phyloP scores from a whole-genome alignment of 2,888 invertebrate species.

The Embidobia sp. region DNA sequence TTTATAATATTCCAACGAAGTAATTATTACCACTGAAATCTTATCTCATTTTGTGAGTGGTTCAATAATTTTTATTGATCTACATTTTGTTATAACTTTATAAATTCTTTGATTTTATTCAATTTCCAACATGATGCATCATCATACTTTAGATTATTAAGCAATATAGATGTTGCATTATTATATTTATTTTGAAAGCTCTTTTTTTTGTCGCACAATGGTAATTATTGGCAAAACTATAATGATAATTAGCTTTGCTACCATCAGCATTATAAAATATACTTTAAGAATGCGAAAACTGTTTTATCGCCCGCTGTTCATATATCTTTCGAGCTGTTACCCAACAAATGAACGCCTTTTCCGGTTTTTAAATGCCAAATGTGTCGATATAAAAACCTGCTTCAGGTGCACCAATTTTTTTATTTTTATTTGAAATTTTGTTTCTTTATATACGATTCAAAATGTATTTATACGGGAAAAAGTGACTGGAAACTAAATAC shows the following conservation, averaged over 20 bases:
- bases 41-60: not conserved
- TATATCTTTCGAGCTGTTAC: conserved; percentile 52
- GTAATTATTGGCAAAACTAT: conserved; percentile 28
- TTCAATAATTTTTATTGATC: conserved; percentile 17
- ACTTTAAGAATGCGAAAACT: conserved; percentile 49
- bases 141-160: conserved; percentile 8
- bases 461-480: no score
- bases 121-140: conserved; percentile 16
- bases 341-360: conserved; percentile 33
- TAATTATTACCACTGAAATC: not conserved
- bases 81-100: conserved; percentile 21
- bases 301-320: conserved; percentile 57
- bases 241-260: conserved; percentile 42
- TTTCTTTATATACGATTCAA: no score
- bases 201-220: conserved; percentile 14
- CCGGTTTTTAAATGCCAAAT: conserved; percentile 36
- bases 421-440: no score
- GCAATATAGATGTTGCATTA: no score
- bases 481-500: no score
- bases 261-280: conserved; percentile 50
- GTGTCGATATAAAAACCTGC: no score
- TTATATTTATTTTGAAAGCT: conserved; percentile 16
- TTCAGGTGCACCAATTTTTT: no score
- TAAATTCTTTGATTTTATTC: conserved; percentile 23
- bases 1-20: no score